Conservation (phyloP, 2,113 vertebrate genomes). For the Excalfactoria chinensis region DNA sequence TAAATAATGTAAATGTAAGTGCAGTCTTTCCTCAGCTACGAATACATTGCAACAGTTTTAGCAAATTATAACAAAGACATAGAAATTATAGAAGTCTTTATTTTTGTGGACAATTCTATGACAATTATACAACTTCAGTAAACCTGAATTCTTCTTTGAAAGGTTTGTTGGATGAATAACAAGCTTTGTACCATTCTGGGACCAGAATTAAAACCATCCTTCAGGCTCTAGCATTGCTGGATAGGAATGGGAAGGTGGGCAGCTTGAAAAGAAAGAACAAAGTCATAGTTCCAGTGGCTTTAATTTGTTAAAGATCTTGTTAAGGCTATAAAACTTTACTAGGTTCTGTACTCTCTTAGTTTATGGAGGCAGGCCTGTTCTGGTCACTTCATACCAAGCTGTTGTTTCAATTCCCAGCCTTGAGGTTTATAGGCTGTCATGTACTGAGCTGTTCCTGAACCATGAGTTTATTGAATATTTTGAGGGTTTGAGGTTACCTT, state of each 20-base stretch:
- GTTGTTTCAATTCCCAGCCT: constrained; percentile 17
- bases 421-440: constrained; percentile 36
- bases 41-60: constrained; percentile 56
- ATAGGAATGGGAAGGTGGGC: neutral
- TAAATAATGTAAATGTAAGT: constrained; percentile 64
- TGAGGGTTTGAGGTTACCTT: neutral
- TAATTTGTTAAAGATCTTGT: constrained; percentile 56
- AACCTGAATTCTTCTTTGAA: neutral
- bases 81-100: neutral
- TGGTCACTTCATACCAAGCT: constrained; percentile 4
- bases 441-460: neutral
- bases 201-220: constrained; percentile 41
- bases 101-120: neutral
- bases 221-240: neutral
- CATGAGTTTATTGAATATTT: constrained; percentile 32
- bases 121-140: neutral
- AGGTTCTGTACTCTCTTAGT: constrained; percentile 11
- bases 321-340: constrained; percentile 39
- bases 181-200: neutral
- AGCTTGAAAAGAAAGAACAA: constrained; percentile 48
- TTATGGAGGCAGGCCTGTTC: constrained; percentile 57
- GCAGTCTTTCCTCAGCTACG: constrained; percentile 31
- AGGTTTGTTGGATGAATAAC: neutral
- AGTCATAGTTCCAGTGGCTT: constrained; percentile 28
- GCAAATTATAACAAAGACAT: constrained; percentile 17